Base-by-base conservation (phyloP, 2,113 vertebrate species). In the Paramisgurnus dabryanus region DNA sequence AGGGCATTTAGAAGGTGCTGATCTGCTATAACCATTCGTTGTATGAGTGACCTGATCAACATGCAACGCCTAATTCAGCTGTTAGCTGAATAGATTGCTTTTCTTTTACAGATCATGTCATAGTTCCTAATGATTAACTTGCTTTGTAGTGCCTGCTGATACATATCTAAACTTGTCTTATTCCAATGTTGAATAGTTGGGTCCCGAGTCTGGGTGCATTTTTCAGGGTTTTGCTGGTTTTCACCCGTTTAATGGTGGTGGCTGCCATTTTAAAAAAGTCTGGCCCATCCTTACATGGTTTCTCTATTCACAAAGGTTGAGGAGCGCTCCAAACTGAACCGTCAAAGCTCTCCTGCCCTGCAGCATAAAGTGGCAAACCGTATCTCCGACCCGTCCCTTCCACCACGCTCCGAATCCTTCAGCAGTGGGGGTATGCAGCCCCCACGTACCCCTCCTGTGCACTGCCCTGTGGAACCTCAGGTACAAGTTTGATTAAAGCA, bases 381-480 rank as follows among this genome's bases (percentile, higher is more conserved):
- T 82, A 95, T 96, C 88, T 97, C 97, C 0, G 96, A 98, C 89
- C 95, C 96, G 75, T 96, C 94, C 87, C 91, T 98, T 89, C 96
- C 97, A 53, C 95, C 97, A 65, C 95, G 96, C 7, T 98, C 97
- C 0, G 97, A 98, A 90, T 97, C 97, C 84, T 99, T 98, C 91
- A 96, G 96, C 91, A 96, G 95, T 57, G 95, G 95, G 2, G 93
- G 95, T n/a, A 93, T 97, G 77, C 96, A 98, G 89, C 93, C 95
- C 0, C 94, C 95, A 76, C 93, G 95, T 67, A 97, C 95, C 80
- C 95, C 97, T 0, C 96, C 96, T 60, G 90, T 95, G 92, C 95
- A 96, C 68, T 94, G 95, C 65, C 91, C 95, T 57, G 91, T 95
- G 27, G 97, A 99, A 88, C 93, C 96, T 2, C 97, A 99, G 97